Percentiles rank a stretch among this genome's conserved stretches.
Evolutionary conservation across 2,113 vertebrate species (phyloP).

Genomic region (Ibidorhyncha struthersii): DNA sequence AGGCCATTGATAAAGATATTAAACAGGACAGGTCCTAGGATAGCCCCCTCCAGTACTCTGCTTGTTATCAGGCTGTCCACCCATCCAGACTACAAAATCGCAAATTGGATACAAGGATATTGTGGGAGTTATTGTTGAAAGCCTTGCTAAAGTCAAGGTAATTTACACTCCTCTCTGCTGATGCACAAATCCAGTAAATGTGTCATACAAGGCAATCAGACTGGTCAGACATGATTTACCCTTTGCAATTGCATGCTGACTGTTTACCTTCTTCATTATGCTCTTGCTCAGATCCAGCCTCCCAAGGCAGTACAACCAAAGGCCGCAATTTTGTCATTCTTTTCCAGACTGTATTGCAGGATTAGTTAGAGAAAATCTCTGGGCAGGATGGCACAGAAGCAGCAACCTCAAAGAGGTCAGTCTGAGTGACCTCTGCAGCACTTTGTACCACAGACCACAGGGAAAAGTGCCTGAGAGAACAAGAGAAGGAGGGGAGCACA

Average conservation of each 20-base stretch:
- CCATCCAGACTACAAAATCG: neutral
- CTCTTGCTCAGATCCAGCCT: neutral
- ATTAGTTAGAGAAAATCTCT: neutral
- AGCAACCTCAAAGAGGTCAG: neutral
- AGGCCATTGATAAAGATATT: neutral
- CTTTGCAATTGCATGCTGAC: neutral
- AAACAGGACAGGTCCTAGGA: neutral
- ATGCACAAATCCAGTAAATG: neutral
- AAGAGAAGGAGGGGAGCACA: neutral
- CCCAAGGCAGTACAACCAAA: neutral
- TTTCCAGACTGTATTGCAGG: neutral
- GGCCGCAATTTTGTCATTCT: neutral
- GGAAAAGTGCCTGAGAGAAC: neutral
- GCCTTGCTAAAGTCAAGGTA: neutral
- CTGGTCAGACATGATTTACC: neutral
- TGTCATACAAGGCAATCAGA: neutral
- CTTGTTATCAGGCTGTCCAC: neutral
- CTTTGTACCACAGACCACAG: neutral
- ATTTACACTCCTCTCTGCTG: neutral
- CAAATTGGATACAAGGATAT: neutral
- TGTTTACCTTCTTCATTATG: neutral
- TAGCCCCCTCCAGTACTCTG: neutral
- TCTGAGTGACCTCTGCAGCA: neutral
- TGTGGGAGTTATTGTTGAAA: neutral
- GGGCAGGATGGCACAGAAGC: neutral